phyloP scores from a whole-genome alignment of 2,113 vertebrate genomes.

The Hydropotes inermis region DNA sequence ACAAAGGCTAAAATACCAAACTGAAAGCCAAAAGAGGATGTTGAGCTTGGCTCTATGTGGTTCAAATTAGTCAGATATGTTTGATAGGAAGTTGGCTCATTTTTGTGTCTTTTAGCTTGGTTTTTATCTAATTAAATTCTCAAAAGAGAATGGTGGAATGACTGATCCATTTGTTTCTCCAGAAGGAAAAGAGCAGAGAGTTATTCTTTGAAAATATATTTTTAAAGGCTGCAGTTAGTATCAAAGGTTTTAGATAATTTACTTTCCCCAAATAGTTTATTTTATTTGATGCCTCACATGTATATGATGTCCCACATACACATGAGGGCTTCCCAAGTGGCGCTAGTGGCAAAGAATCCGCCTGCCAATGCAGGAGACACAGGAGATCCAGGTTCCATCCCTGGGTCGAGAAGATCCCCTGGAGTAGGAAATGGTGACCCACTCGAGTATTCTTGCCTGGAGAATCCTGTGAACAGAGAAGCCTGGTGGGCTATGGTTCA shows the following conservation, averaged over 20 bases:
- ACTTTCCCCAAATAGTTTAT: background rate
- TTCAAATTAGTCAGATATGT: slow-evolving; percentile 23
- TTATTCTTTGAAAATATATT: background rate
- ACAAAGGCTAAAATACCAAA: background rate
- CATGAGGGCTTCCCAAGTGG: background rate
- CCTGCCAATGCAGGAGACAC: background rate
- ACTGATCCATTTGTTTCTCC: background rate
- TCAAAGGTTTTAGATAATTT: background rate
- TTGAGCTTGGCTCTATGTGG: background rate
- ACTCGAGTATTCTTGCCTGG: background rate
- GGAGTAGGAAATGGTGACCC: background rate
- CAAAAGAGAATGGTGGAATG: background rate
- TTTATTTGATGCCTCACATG: background rate
- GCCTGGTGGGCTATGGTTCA: background rate
- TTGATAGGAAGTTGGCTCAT: background rate
- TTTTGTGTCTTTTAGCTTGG: background rate
- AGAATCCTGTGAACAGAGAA: background rate
- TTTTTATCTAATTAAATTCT: slow-evolving; percentile 14
- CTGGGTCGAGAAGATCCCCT: background rate
- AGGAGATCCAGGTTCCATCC: background rate
- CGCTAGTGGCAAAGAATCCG: background rate
- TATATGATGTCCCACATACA: background rate
- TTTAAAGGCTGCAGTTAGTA: background rate
- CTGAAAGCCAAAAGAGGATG: background rate
- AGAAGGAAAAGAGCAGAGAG: background rate